Conservation (phyloP, 2,113 vertebrate genomes). For the Heterotis niloticus region DNA sequence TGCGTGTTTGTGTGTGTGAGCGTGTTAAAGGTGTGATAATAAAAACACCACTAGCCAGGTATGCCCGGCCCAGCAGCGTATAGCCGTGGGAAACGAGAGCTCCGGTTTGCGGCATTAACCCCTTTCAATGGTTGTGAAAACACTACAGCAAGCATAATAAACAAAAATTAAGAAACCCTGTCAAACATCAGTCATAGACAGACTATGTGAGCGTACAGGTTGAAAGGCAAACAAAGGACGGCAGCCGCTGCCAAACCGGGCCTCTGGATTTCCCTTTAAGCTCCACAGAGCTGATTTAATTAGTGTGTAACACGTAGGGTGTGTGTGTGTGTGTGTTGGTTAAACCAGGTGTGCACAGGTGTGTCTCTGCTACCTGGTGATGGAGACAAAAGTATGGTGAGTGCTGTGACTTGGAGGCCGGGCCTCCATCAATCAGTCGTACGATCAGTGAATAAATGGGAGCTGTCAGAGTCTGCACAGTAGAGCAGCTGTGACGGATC, state of each 20-base stretch:
- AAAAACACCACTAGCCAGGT: not conserved
- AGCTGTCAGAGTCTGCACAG: too few relatives aligned
- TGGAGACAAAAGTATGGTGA: too few relatives aligned
- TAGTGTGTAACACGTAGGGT: too few relatives aligned
- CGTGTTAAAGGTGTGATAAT: not conserved
- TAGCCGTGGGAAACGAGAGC: not conserved
- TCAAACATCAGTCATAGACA: not conserved
- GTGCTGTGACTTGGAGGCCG: too few relatives aligned
- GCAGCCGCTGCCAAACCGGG: not conserved
- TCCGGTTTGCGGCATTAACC: not conserved
- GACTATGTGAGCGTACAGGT: constrained; percentile 6
- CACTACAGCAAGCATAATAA: not conserved
- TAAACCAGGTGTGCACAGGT: too few relatives aligned
- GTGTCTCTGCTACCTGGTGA: too few relatives aligned
- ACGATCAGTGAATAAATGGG: too few relatives aligned
- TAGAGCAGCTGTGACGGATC: too few relatives aligned
- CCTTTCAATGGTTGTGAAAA: not conserved
- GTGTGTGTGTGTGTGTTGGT: too few relatives aligned
- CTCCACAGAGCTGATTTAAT: too few relatives aligned
- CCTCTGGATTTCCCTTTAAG: too few relatives aligned
- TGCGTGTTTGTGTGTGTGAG: not conserved
- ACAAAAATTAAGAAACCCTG: not conserved
- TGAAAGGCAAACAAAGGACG: constrained; percentile 35
- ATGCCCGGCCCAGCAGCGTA: not conserved
- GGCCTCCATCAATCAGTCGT: too few relatives aligned